phyloP scores from a whole-genome alignment of 35 echinoderm and acorn worm species.

The Amphiura filiformis region DNA sequence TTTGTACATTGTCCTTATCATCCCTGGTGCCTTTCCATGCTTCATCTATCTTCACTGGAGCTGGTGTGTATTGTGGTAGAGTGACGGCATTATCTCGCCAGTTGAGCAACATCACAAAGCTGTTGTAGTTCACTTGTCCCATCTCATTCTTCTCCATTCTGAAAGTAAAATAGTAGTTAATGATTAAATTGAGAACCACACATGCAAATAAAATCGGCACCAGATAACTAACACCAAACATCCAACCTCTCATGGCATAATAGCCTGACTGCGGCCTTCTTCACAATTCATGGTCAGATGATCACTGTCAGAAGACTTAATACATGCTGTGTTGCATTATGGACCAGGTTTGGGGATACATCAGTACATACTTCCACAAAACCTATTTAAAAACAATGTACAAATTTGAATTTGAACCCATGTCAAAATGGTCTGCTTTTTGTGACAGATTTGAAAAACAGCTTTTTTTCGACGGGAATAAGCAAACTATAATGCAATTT shows the following conservation, averaged over 20 bases:
- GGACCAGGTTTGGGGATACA: no score
- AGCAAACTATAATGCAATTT: no score
- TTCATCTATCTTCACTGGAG: constrained; percentile 68
- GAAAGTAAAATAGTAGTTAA: neutral
- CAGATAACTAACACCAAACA: neutral
- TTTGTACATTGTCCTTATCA: constrained; percentile 39
- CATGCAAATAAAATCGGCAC: neutral
- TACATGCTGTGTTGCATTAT: no score
- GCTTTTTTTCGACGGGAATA: no score
- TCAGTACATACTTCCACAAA: no score
- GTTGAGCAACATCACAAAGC: constrained; percentile 72
- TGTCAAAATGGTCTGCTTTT: no score
- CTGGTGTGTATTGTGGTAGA: constrained; percentile 52
- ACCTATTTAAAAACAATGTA: no score
- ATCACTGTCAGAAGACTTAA: no score
- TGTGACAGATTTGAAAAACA: constrained; percentile 1
- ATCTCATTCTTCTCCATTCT: constrained; percentile 94
- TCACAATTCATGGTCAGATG: no score
- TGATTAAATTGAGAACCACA: neutral
- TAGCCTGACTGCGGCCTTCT: no score
- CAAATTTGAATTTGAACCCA: no score
- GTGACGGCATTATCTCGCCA: constrained; percentile 75
- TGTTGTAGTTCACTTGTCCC: constrained; percentile 81
- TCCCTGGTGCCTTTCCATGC: constrained; percentile 55
- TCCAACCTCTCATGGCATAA: neutral